phyloP scores from a whole-genome alignment of 1,140 invertebrate genomes.

The Doryteuthis pealeii region DNA sequence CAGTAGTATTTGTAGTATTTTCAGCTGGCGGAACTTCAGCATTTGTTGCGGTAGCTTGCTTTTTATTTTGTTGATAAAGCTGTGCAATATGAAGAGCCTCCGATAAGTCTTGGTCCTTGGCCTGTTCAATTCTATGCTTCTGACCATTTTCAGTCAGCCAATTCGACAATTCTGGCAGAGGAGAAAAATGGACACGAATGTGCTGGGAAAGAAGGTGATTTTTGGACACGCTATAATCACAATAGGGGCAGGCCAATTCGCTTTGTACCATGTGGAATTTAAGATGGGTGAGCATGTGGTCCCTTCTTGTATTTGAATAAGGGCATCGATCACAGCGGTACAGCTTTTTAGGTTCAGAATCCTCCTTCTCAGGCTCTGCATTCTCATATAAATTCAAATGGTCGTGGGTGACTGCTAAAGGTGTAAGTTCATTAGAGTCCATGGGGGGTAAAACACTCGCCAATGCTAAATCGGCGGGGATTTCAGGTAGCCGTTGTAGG shows the following conservation, averaged over 20 bases:
- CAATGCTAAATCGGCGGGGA: conserved; percentile 55
- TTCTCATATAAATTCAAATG: conserved; percentile 56
- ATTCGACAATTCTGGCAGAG: conserved; percentile 51
- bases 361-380: conserved; percentile 31
- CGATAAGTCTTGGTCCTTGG: conserved; percentile 42
- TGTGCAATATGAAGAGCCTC: conserved; percentile 47
- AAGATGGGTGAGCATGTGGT: conserved; percentile 75
- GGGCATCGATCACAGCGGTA: conserved; percentile 76
- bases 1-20: conserved; percentile 1
- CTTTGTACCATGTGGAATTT: conserved; percentile 71
- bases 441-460: conserved; percentile 47
- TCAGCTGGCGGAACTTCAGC: background rate
- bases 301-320: conserved; percentile 73
- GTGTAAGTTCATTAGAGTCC: conserved; percentile 38
- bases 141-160: conserved; percentile 52
- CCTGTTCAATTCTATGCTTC: conserved; percentile 41
- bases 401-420: conserved; percentile 52
- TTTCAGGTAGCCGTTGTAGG: conserved; percentile 50
- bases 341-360: conserved; percentile 54
- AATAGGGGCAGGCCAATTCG: conserved; percentile 75
- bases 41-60: background rate
- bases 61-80: conserved; percentile 27
- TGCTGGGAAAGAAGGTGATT: conserved; percentile 78
- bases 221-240: conserved; percentile 79
- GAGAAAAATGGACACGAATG: conserved; percentile 74